Base-by-base conservation (phyloP, 37 sponge, comb jelly and placozoan genomes). In the Ianthella basta region DNA sequence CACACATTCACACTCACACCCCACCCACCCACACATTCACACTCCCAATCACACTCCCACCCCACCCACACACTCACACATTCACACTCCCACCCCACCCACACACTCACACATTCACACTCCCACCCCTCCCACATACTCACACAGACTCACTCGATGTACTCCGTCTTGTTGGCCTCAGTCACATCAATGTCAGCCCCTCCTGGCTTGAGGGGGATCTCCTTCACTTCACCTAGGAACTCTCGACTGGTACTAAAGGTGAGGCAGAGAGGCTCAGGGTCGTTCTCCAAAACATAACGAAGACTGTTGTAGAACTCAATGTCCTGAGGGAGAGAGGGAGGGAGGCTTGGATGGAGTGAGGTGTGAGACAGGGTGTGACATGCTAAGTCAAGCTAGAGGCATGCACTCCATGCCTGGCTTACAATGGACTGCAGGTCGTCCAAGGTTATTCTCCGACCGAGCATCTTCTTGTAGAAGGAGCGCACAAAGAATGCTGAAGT, bases 381-480 rank as follows among this genome's bases (percentile, higher is more conserved):
- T 10, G 50, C 50, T 44, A 3, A 44, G 50, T 10, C 6, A 44
- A 10, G 50, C 8, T 44, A 44, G 50, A 44, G 3, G 50, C n/a
- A n/a, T n/a, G n/a, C n/a, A n/a, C n/a, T 44, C 50, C 50, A 44
- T 44, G 50, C 50, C n/a, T n/a, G 8, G 82, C 91, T 87, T 34
- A 96, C 98, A 75, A 99, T 94, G 55, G 92, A 81, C 83, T 97
- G 90, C 97, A 99, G 93, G 88, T 99, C 99, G 16, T 94, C 94
- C 35, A 99, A 72, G 2, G 85, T 93, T 60, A 96, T 90, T 34
- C 83, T 69, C 70, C 89, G 91, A 24, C 86, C 87, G 68, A 99
- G 68, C 82, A 99, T 93, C 90, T 97, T 92, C 88, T 99, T 99
- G 89, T 99, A 99, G 88, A 99, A 99, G n/a, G 99, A 94, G 0